A percentile compares a stretch with the other conserved stretches of the same genome.
These are phyloP conservation scores for Hirtodrosophila alboralis DNA, from an alignment of 2,888 invertebrate species.

Conservation along the genomic window DNA sequence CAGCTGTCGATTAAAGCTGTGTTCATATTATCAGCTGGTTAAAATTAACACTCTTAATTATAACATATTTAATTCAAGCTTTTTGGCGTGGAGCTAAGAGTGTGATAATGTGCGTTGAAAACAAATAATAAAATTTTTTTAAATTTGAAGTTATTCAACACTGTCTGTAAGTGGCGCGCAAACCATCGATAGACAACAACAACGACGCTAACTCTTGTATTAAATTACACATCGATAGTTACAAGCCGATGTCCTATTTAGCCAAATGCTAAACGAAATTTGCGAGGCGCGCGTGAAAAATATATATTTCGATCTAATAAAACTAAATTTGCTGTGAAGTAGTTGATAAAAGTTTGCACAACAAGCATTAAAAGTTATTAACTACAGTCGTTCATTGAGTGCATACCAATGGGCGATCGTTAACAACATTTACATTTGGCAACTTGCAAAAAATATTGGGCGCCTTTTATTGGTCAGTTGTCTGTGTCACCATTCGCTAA, in stretches of 20 bases:
- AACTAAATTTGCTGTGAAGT: slow-evolving; percentile 19
- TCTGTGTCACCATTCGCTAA: slow-evolving; percentile 22
- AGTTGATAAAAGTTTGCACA: slow-evolving; percentile 15
- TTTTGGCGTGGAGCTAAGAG: too few relatives aligned
- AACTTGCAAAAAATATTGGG: slow-evolving; percentile 60
- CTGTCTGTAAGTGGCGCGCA: slow-evolving; percentile 38
- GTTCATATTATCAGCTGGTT: too few relatives aligned
- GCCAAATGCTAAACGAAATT: slow-evolving; percentile 58
- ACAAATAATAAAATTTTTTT: neutral
- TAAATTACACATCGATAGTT: slow-evolving; percentile 51
- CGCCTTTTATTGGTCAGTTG: slow-evolving; percentile 56
- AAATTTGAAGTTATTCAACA: slow-evolving; percentile 8
- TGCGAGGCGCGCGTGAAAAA: slow-evolving; percentile 72
- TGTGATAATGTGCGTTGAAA: neutral
- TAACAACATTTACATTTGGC: slow-evolving; percentile 25
- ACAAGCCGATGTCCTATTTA: slow-evolving; percentile 25
- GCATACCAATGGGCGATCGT: slow-evolving; percentile 22
- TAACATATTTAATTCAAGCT: too few relatives aligned
- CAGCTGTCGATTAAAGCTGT: too few relatives aligned
- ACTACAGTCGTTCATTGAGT: slow-evolving; percentile 13
- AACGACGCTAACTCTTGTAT: slow-evolving; percentile 23
- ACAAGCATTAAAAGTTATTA: slow-evolving; percentile 19
- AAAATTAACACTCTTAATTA: too few relatives aligned
- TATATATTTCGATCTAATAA: slow-evolving; percentile 28
- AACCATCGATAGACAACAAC: slow-evolving; percentile 40